Base-by-base conservation (phyloP, 2,113 vertebrate genomes). In the Panurus biarmicus region DNA sequence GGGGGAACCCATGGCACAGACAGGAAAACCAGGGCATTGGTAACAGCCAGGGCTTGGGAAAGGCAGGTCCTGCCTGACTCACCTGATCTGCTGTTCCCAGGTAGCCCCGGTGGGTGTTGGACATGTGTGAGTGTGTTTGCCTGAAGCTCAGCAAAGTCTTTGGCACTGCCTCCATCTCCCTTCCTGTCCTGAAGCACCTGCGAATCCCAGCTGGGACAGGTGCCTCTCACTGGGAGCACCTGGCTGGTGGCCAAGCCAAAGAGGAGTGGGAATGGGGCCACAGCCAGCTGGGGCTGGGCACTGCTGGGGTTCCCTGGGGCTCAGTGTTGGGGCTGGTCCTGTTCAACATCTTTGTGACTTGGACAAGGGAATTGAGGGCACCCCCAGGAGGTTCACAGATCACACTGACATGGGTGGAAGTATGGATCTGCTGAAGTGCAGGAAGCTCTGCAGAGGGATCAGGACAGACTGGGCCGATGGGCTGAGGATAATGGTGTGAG, bases 1-100 rank as follows among this genome's bases (percentile, higher is more conserved):
- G 16, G 26, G 16, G 26, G 16, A 66, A 10, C 12, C 40, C 16
- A 33, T 33, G 40, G 26, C n/a, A 36, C 0, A 0, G 51, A 45
- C n/a, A 36, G 26, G 62, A 67, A 67, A 38, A 76, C 16, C 50
- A 45, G 73, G 61, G 40, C 40, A 36, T 6, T 54, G 15, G 40
- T 40, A 66, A 45, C 10, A 36, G 26, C 10, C 6, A 7, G 26
- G 22, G 17, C 13, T 47, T 67, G 62, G 51, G 51, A 66, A 67
- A 47, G 50, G 76, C 40, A 20, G 40, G 17, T 45, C 28, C 50
- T 56, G 62, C n/a, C 26, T 56, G 42, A 26, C 33, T 56, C 50
- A 25, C 21, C 40, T 36, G 25, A 66, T 31, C 25, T 79, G 61
- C 40, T 25, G 26, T 56, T 33, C 40, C 50, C 40, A 56, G 10